Percentiles rank a stretch among this genome's conserved stretches.
Evolutionary conservation across 2,888 invertebrate genomes (phyloP).

Genomic region (Tetanocera ferruginea): DNA sequence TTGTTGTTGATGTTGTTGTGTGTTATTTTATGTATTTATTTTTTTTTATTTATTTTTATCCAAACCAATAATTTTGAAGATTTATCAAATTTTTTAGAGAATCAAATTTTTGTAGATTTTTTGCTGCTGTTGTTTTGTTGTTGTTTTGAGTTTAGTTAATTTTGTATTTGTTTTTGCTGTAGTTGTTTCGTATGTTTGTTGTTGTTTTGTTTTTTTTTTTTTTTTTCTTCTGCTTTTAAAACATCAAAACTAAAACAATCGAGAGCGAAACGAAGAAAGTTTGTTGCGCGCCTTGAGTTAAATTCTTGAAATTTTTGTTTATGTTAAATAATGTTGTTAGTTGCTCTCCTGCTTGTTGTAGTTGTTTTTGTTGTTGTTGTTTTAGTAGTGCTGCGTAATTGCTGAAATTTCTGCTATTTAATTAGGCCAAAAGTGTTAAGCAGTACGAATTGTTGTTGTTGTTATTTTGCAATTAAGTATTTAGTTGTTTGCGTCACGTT

Average conservation of each 20-base stretch:
- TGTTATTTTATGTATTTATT: slow-evolving; percentile 43
- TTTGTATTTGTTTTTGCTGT: slow-evolving; percentile 38
- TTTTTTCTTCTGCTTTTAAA: background rate
- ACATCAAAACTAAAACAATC: slow-evolving; percentile 7
- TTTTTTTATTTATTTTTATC: slow-evolving; percentile 42
- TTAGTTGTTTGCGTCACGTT: slow-evolving; percentile 10
- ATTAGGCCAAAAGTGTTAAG: no score
- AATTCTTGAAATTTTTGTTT: slow-evolving; percentile 27
- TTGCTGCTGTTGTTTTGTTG: slow-evolving; percentile 40
- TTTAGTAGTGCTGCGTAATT: slow-evolving; percentile 35
- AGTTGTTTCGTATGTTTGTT: slow-evolving; percentile 46
- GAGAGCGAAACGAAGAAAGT: slow-evolving; percentile 34
- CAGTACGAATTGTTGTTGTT: slow-evolving; percentile 19
- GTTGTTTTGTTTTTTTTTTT: slow-evolving; percentile 32
- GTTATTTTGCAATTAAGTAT: slow-evolving; percentile 31
- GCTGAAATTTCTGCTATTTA: no score
- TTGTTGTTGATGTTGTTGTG: slow-evolving; percentile 51
- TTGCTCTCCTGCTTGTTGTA: slow-evolving; percentile 44
- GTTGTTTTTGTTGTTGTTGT: slow-evolving; percentile 38
- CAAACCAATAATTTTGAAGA: slow-evolving; percentile 70
- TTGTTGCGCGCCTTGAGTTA: slow-evolving; percentile 20
- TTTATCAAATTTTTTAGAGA: slow-evolving; percentile 64
- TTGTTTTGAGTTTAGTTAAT: slow-evolving; percentile 34
- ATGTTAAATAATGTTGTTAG: slow-evolving; percentile 46
- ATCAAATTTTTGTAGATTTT: slow-evolving; percentile 62